phyloP scores from a whole-genome alignment of 2,113 vertebrate genomes.

The Ciconia stormi region DNA sequence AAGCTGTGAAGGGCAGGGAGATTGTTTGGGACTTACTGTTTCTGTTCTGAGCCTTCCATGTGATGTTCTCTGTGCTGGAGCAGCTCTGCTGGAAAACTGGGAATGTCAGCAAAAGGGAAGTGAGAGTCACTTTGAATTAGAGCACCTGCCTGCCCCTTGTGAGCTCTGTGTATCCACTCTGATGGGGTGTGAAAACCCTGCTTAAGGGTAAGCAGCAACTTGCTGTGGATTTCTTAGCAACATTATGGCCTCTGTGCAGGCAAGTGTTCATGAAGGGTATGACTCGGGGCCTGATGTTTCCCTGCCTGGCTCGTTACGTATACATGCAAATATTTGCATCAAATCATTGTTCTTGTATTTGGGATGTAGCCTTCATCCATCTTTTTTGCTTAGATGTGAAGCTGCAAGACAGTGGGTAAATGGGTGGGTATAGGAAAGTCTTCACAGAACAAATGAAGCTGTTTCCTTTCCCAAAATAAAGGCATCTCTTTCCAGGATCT shows the following conservation, averaged over 20 bases:
- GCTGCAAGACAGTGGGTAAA: not conserved
- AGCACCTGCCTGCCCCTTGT: not conserved
- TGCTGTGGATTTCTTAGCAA: not conserved
- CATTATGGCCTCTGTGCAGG: not conserved
- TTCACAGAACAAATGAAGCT: not conserved
- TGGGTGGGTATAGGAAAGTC: rapidly evolving
- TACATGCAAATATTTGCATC: not conserved
- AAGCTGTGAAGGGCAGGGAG: not conserved
- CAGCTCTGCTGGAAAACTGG: not conserved
- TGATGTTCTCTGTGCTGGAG: not conserved
- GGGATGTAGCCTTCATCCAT: not conserved
- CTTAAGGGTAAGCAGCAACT: not conserved
- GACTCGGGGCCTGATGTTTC: not conserved
- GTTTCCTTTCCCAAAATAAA: not conserved
- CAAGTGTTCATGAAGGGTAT: not conserved
- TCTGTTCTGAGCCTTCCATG: not conserved
- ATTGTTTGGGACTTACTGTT: not conserved
- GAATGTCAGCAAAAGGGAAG: not conserved
- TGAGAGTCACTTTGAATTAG: not conserved
- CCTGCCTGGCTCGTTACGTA: not conserved
- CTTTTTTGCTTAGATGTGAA: not conserved
- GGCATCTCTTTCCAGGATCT: not conserved
- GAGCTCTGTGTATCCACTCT: not conserved
- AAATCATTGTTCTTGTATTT: not conserved
- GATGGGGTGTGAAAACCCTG: not conserved